A percentile compares a stretch with the other conserved stretches of the same genome.
Evolutionary conservation across 1,140 invertebrate species (phyloP).

Genomic region (Drosophila bipectinata): DNA sequence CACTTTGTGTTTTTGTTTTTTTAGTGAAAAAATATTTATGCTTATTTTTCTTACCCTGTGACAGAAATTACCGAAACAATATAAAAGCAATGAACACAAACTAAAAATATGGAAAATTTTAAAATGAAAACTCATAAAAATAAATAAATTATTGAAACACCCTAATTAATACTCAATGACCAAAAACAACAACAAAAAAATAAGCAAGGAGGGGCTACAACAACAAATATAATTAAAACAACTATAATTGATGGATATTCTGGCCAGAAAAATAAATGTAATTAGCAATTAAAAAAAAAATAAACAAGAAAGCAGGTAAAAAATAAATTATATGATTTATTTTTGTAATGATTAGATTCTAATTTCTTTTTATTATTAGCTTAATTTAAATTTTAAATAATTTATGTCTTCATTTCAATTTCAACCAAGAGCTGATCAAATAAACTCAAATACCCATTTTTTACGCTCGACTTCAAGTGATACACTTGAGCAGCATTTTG

Average conservation of each 20-base stretch:
- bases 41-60: not conserved
- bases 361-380: no score
- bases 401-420: not conserved
- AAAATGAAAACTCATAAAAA: conserved; percentile 5
- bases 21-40: conserved; percentile 22
- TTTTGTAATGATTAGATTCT: not conserved
- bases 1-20: not conserved
- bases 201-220: not conserved
- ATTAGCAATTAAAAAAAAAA: conserved; percentile 7
- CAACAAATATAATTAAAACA: not conserved
- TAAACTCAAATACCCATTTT: conserved; percentile 52
- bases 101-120: conserved; percentile 23
- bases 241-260: conserved; percentile 11
- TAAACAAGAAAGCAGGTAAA: not conserved
- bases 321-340: not conserved
- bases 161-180: conserved; percentile 13
- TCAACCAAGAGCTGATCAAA: conserved; percentile 36
- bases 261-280: conserved; percentile 7
- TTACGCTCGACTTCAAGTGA: conserved; percentile 51
- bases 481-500: conserved; percentile 58
- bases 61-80: not conserved
- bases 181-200: not conserved
- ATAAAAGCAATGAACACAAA: not conserved
- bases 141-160: conserved; percentile 1
- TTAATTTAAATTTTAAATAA: not conserved